These are phyloP conservation scores for Microdon myrmicae DNA, from an alignment of 2,888 invertebrate species.

Conservation along the genomic window DNA sequence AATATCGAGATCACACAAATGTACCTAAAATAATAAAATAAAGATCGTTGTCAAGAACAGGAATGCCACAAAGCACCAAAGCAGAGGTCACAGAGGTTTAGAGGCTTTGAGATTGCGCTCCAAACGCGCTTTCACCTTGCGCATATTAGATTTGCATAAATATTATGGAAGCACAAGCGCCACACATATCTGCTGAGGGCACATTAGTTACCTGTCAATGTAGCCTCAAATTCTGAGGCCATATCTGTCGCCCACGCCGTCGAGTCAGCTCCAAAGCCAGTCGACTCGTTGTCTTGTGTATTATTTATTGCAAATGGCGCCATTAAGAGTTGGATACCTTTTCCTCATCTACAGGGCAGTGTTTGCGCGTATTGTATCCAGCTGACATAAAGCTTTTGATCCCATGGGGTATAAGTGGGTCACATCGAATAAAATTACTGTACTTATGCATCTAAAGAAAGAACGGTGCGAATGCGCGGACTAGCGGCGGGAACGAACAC, in stretches of 20 bases:
- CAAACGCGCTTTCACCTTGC: constrained; percentile 44
- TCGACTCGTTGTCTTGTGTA: constrained; percentile 33
- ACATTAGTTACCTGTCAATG: constrained; percentile 34
- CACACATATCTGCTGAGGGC: constrained; percentile 10
- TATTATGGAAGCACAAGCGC: constrained; percentile 31
- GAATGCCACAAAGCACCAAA: constrained; percentile 29
- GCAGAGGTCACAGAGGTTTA: too few species aligned
- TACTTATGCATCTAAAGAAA: too few species aligned
- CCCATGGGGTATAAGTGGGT: constrained; percentile 34
- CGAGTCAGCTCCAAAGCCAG: constrained; percentile 22
- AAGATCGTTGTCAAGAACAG: constrained; percentile 2
- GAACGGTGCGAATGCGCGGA: too few species aligned
- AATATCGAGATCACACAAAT: constrained; percentile 47
- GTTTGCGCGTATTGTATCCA: constrained; percentile 17
- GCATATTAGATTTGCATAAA: constrained; percentile 35
- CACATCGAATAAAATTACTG: constrained; percentile 29
- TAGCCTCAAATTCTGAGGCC: constrained; percentile 18
- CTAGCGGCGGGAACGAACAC: too few species aligned
- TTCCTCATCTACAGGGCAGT: constrained; percentile 26
- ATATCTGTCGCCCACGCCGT: constrained; percentile 7
- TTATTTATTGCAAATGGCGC: constrained; percentile 37
- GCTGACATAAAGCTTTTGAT: constrained; percentile 30
- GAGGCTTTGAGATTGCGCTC: too few species aligned
- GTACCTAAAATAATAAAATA: constrained; percentile 20
- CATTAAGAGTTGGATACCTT: constrained; percentile 24